Percentiles rank a stretch among this genome's conserved stretches.
Evolutionary conservation across 2,888 invertebrate species (phyloP).

Genomic region (Lasius platythorax): DNA sequence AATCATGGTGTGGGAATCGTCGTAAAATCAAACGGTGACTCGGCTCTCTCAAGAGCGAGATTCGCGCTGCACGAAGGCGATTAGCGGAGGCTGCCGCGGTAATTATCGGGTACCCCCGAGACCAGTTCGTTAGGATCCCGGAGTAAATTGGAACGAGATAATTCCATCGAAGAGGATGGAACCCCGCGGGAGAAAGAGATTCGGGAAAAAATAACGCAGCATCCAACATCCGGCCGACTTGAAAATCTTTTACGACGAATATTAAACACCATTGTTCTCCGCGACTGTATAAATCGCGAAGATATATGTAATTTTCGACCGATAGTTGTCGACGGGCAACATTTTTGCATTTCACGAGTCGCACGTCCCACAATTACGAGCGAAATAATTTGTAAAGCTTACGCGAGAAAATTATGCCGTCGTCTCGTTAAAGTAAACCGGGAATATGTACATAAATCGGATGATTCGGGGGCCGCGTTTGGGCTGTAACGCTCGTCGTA

Average conservation of each 20-base stretch:
- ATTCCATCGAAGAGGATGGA: slow-evolving; percentile 45
- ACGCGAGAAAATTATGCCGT: slow-evolving; percentile 58
- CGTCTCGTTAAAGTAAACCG: slow-evolving; percentile 65
- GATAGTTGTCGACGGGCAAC: not conserved
- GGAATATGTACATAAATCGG: slow-evolving; percentile 76
- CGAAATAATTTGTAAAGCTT: slow-evolving; percentile 28
- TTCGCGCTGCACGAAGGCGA: slow-evolving; percentile 58
- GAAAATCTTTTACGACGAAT: not conserved
- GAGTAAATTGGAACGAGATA: slow-evolving; percentile 67
- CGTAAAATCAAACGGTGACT: slow-evolving; percentile 40
- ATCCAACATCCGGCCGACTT: not conserved
- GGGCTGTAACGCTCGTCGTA: slow-evolving; percentile 70
- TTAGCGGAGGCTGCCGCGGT: slow-evolving; percentile 56
- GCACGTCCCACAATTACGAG: slow-evolving; percentile 9
- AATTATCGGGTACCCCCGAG: slow-evolving; percentile 60
- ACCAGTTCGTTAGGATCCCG: slow-evolving; percentile 58
- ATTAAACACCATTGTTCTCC: not conserved
- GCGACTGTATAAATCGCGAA: not conserved
- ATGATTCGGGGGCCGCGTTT: slow-evolving; percentile 55
- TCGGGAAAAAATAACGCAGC: slow-evolving; percentile 4
- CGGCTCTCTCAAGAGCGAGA: slow-evolving; percentile 54
- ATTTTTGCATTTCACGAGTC: slow-evolving; percentile 12
- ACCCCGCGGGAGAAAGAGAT: not conserved
- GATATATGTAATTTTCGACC: not conserved
- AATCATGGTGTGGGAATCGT: slow-evolving; percentile 1